These are phyloP conservation scores for Orgyia antiqua DNA, from an alignment of 2,888 invertebrate genomes.

Conservation along the genomic window DNA sequence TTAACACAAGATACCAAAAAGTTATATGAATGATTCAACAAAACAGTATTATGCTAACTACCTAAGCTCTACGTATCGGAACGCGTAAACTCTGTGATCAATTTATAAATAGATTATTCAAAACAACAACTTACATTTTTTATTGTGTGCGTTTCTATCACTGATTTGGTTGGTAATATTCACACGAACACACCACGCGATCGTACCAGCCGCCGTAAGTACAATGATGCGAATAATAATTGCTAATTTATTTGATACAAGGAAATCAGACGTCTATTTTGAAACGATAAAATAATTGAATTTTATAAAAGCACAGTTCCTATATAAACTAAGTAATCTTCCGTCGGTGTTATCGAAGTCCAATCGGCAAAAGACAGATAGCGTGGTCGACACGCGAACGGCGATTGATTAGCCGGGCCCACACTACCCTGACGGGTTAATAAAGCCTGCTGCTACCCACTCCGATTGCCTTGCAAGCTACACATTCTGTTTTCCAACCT, in stretches of 20 bases:
- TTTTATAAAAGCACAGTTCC: conserved; percentile 73
- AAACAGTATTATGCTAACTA: too few species aligned
- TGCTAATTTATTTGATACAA: not conserved
- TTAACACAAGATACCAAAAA: too few species aligned
- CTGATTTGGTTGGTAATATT: too few species aligned
- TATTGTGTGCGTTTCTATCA: too few species aligned
- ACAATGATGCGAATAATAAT: conserved; percentile 16
- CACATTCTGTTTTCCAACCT: conserved; percentile 53
- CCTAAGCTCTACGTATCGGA: too few species aligned
- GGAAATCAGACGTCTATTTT: conserved; percentile 38
- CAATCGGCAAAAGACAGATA: conserved; percentile 75
- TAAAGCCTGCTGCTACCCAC: conserved; percentile 63
- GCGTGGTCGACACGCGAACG: conserved; percentile 72
- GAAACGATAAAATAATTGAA: conserved; percentile 73
- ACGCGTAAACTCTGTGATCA: too few species aligned
- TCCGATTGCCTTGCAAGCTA: conserved; percentile 70
- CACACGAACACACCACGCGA: too few species aligned
- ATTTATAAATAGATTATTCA: too few species aligned
- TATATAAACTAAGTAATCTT: conserved; percentile 66
- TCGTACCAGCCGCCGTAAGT: too few species aligned
- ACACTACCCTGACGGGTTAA: conserved; percentile 72
- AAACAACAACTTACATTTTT: too few species aligned
- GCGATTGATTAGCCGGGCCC: conserved; percentile 74
- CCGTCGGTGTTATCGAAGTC: conserved; percentile 65
- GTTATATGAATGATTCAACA: too few species aligned